Evolutionary conservation across 2,113 vertebrate species (phyloP).

Genomic region (Callithrix jacchus): DNA sequence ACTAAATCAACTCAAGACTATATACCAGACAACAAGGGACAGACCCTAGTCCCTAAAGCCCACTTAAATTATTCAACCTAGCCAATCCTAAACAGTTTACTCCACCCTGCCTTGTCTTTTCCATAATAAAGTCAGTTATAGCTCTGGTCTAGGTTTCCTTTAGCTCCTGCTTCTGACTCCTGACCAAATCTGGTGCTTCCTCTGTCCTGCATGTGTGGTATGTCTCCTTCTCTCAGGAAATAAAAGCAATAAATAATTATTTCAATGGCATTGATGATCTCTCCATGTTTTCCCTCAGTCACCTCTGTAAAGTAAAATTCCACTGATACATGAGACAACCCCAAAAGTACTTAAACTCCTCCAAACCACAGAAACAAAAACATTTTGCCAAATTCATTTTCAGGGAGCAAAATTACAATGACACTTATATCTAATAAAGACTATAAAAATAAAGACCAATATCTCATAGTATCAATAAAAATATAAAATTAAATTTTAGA

Average conservation of each 20-base stretch:
- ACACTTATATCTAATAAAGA: neutral
- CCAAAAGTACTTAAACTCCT: neutral
- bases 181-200: neutral
- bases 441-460: neutral
- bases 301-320: neutral
- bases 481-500: neutral
- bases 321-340: neutral
- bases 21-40: neutral
- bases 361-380: neutral
- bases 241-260: neutral
- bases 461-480: constrained; percentile 1
- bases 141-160: neutral
- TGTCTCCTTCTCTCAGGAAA: neutral
- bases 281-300: neutral
- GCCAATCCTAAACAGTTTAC: neutral
- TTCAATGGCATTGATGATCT: neutral
- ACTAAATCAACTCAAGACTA: neutral
- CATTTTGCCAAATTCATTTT: neutral
- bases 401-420: neutral
- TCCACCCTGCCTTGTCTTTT: neutral
- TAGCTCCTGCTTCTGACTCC: neutral
- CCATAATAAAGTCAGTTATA: neutral
- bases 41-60: neutral
- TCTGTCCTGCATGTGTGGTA: neutral
- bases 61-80: neutral